Base-by-base conservation (phyloP, 2,797 vertebrate genomes). In the Muscicapa comitata region DNA sequence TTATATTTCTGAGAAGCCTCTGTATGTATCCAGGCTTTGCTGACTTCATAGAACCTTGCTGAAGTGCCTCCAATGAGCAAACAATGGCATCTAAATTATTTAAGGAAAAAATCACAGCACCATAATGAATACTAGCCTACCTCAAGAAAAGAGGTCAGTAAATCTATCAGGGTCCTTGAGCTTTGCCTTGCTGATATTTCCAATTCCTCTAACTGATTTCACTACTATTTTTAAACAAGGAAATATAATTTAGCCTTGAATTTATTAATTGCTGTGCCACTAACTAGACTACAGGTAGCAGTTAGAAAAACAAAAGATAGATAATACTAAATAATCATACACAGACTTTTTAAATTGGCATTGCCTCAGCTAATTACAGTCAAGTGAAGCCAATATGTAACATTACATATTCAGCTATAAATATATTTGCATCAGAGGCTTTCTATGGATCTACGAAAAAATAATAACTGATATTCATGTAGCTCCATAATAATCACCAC, bases 131-230 rank as follows among this genome's bases (percentile, higher is more conserved):
- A 74, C 51, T 65, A 90, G 91, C 29, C 57, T 47, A 40, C 93
- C 31, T 85, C 33, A 55, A 54, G 75, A 86, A 89, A 54, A 95
- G 93, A 95, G 91, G 55, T 91, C 90, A 95, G 29, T 58, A 94
- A 94, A 81, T 45, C 78, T 95, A 42, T 89, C 88, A 92, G 23
- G 25, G 72, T 65, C 45, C 74, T 78, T 71, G 42, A 82, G 51
- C 33, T 95, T 83, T 94, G 57, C 76, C 66, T 86, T 94, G 29
- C 37, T 97, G 84, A 55, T 88, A 95, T 95, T 96, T 97, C 70
- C 37, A 55, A 58, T 73, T 94, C 19, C 24, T 83, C 26, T 74
- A 70, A n/a, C 21, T 79, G 24, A 93, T 87, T 84, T 92, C 37
- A 35, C 17, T 73, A 48, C 70, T 85, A 65, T 72, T 63, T 94